These are phyloP conservation scores for Lates calcarifer DNA, from an alignment of 2,113 vertebrate genomes.

Conservation along the genomic window DNA sequence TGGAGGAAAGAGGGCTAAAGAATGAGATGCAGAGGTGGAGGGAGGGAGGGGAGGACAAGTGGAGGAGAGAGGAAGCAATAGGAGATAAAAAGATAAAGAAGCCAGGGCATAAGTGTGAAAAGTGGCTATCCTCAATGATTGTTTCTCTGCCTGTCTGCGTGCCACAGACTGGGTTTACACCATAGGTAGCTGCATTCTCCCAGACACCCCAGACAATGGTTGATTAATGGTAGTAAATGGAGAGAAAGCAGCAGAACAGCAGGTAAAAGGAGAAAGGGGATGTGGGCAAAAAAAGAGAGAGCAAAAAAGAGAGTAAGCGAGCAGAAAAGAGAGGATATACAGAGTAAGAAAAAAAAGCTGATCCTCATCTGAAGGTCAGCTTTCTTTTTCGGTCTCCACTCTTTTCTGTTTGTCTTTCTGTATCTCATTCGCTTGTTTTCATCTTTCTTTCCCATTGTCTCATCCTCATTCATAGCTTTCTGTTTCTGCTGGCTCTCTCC, in stretches of 20 bases:
- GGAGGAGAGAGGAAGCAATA: constrained; percentile 4
- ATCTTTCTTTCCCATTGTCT: constrained; percentile 42
- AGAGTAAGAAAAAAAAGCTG: constrained; percentile 13
- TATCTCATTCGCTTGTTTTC: constrained; percentile 1
- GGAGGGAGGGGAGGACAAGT: not conserved
- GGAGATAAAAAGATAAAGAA: constrained; percentile 37
- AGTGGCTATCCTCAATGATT: not conserved
- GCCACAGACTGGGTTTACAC: constrained; percentile 22
- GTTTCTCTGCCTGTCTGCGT: constrained; percentile 19
- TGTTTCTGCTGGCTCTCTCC: constrained; percentile 25
- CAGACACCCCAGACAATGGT: constrained; percentile 46
- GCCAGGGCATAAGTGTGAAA: not conserved
- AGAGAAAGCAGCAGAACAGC: constrained; percentile 63
- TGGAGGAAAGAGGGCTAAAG: constrained; percentile 15
- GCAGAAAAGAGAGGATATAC: constrained; percentile 6
- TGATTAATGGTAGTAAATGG: constrained; percentile 47
- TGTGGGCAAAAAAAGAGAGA: constrained; percentile 16
- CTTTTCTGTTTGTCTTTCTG: constrained; percentile 25
- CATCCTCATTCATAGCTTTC: constrained; percentile 23
- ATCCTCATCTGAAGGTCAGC: constrained; percentile 22
- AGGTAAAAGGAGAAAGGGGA: constrained; percentile 24
- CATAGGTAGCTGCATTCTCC: constrained; percentile 28
- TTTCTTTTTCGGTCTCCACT: constrained; percentile 30
- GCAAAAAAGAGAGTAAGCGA: constrained; percentile 56
- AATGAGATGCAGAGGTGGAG: not conserved